Percentiles rank a stretch among this genome's conserved stretches.
phyloP scores from a whole-genome alignment of 2,113 vertebrate genomes.

The Lutjanus erythropterus region DNA sequence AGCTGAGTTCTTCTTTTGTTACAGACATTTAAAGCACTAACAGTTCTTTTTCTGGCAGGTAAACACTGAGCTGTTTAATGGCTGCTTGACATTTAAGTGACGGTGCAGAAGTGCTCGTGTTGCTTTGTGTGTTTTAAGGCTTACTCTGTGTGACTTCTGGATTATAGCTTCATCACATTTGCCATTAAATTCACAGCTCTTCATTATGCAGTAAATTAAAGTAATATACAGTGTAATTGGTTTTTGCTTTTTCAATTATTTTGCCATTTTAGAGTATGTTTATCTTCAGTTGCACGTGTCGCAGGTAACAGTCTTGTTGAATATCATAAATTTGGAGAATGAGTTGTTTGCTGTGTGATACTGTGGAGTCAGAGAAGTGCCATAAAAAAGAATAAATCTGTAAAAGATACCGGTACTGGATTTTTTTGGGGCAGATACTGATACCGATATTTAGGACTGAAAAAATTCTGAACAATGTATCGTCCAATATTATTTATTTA shows the following conservation, averaged over 20 bases:
- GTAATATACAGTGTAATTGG: not conserved
- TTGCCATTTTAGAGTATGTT: not conserved
- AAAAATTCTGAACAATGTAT: no score
- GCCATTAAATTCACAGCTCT: not conserved
- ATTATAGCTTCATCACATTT: not conserved
- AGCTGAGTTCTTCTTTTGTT: not conserved
- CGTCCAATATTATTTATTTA: no score
- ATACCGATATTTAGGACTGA: no score
- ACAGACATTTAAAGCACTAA: not conserved
- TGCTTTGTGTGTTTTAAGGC: not conserved
- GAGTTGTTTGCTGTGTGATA: not conserved
- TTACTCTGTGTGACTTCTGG: not conserved
- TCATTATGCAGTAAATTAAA: not conserved
- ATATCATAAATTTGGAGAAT: not conserved
- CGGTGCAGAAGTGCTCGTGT: not conserved
- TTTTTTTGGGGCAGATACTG: no score
- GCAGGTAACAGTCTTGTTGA: no score
- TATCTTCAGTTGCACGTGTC: not conserved
- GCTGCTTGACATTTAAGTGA: constrained; percentile 10
- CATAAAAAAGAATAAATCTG: no score
- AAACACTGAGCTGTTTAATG: not conserved
- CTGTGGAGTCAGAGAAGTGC: no score
- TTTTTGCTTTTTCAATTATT: not conserved
- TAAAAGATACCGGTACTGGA: no score
- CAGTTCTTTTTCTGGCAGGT: not conserved